Conservation (phyloP, 2,113 vertebrate species). For the Dipodomys spectabilis region DNA sequence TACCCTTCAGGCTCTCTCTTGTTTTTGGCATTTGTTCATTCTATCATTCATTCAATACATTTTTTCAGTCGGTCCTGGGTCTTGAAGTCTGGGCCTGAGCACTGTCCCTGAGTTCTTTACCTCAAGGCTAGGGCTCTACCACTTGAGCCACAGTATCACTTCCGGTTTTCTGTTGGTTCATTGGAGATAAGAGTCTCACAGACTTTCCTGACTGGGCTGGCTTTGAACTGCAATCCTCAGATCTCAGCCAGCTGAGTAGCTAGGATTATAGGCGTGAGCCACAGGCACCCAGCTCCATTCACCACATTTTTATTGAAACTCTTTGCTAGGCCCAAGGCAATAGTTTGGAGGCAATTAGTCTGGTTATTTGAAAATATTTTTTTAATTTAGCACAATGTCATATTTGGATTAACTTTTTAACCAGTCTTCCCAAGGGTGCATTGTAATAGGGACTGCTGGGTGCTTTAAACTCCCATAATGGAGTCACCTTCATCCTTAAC, state of each 20-base stretch:
- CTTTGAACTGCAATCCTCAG: too few relatives aligned
- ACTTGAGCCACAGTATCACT: too few relatives aligned
- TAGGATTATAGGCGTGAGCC: too few relatives aligned
- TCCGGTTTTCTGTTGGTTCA: too few relatives aligned
- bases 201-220: too few relatives aligned
- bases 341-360: constrained; percentile 56
- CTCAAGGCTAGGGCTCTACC: too few relatives aligned
- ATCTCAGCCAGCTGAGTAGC: too few relatives aligned
- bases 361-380: constrained; percentile 25
- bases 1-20: not conserved
- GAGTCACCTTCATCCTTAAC: constrained; percentile 65
- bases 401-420: constrained; percentile 76
- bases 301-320: constrained; percentile 13
- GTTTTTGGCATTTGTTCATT: constrained; percentile 30
- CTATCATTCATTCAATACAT: not conserved
- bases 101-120: too few relatives aligned
- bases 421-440: constrained; percentile 48
- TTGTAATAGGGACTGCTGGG: constrained; percentile 35
- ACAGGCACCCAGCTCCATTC: not conserved
- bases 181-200: too few relatives aligned
- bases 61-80: too few relatives aligned
- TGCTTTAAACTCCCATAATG: not conserved
- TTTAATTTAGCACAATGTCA: constrained; percentile 57
- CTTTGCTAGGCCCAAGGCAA: constrained; percentile 25
- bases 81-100: too few relatives aligned